A percentile compares a stretch with the other conserved stretches of the same genome.
These are phyloP conservation scores for Rattus rattus DNA, from an alignment of 2,113 vertebrate species.

Conservation along the genomic window DNA sequence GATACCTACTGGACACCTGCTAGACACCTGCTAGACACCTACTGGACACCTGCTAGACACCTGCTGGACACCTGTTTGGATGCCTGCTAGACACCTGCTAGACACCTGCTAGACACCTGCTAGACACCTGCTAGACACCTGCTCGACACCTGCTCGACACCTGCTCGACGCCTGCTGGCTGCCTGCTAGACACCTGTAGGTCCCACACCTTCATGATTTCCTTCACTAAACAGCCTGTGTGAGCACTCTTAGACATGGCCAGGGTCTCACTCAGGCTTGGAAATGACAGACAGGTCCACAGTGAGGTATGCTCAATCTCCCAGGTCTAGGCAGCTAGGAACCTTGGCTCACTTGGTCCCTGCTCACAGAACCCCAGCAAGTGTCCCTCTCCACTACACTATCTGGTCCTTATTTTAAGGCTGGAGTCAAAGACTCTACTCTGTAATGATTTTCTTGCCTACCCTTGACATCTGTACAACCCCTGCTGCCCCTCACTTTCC, in stretches of 20 bases:
- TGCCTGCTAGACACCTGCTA: no score
- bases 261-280: neutral
- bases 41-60: no score
- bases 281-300: no score
- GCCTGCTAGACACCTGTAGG: neutral
- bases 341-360: no score
- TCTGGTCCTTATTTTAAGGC: neutral
- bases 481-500: neutral
- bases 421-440: neutral
- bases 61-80: no score
- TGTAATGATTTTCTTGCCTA: accelerated
- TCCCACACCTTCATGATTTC: neutral
- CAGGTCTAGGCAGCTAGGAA: neutral
- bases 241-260: neutral
- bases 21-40: no score
- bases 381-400: neutral
- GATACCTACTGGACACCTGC: no score
- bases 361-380: neutral
- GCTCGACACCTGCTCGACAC: neutral
- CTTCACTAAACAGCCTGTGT: neutral
- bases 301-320: neutral
- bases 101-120: no score
- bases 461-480: accelerated
- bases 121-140: neutral
- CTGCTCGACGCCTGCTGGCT: no score